These are phyloP conservation scores for Cephus runcator DNA, from an alignment of 2,888 invertebrate genomes.

Conservation along the genomic window DNA sequence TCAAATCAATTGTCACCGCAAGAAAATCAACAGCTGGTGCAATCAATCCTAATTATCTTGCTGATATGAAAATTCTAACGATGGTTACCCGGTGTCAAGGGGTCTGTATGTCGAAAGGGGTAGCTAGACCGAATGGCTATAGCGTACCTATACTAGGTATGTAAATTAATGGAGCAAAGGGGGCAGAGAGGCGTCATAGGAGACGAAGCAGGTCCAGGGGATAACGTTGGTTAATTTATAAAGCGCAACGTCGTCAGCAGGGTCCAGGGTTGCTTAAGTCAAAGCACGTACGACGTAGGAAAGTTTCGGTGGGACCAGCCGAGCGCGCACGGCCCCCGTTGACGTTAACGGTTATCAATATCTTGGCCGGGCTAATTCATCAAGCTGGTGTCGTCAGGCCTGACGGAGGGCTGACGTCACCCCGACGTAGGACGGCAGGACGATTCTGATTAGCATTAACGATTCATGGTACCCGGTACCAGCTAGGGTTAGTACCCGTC, in stretches of 20 bases:
- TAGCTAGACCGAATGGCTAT: not conserved
- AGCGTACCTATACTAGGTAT: constrained; percentile 7
- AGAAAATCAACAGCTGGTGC: not conserved
- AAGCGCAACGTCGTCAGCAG: not conserved
- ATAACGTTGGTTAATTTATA: constrained; percentile 1
- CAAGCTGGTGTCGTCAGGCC: constrained; percentile 43
- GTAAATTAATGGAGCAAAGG: not conserved
- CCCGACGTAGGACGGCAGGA: constrained; percentile 42
- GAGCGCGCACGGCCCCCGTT: not conserved
- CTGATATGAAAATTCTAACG: not conserved
- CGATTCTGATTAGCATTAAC: constrained; percentile 59
- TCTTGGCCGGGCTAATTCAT: constrained; percentile 46
- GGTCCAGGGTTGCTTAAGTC: constrained; percentile 1
- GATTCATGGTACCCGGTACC: constrained; percentile 52
- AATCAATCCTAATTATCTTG: not conserved
- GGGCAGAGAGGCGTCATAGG: not conserved
- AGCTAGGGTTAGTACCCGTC: constrained; percentile 46
- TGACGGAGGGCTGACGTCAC: constrained; percentile 54
- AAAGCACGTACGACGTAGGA: constrained; percentile 6
- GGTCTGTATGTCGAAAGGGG: not conserved
- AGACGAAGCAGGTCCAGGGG: not conserved
- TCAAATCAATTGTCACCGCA: not conserved
- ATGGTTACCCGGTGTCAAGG: not conserved
- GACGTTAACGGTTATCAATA: constrained; percentile 24
- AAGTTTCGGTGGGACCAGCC: constrained; percentile 3